Conservation (phyloP, 2,888 invertebrate genomes). For the Meteorus colon region DNA sequence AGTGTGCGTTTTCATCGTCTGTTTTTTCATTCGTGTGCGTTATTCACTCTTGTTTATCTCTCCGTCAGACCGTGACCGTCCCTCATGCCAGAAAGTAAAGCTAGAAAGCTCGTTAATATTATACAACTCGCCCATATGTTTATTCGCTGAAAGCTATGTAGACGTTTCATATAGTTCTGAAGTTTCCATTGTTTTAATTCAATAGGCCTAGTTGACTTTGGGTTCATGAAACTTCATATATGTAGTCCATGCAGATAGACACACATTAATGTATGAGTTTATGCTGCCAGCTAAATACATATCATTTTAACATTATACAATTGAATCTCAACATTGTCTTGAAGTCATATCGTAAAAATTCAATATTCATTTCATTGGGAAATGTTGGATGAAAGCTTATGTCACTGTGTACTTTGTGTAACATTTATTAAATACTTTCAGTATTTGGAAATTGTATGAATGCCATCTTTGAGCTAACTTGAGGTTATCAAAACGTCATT, state of each 20-base stretch:
- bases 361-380: background rate
- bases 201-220: conserved; percentile 35
- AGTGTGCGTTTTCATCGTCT: conserved; percentile 20
- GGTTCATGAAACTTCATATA: conserved; percentile 21
- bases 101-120: conserved; percentile 41
- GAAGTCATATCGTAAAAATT: background rate
- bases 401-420: too few relatives aligned
- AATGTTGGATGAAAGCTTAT: too few relatives aligned
- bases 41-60: conserved; percentile 5
- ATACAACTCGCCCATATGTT: conserved; percentile 17
- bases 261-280: background rate
- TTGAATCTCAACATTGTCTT: too few relatives aligned
- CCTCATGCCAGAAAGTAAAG: background rate
- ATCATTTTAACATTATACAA: too few relatives aligned
- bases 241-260: background rate
- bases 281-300: background rate
- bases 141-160: conserved; percentile 8
- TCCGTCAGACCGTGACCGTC: conserved; percentile 7
- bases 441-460: too few relatives aligned
- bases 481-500: too few relatives aligned
- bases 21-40: background rate
- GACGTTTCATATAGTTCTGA: background rate
- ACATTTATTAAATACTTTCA: too few relatives aligned
- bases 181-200: conserved; percentile 38
- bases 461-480: too few relatives aligned